phyloP scores from a whole-genome alignment of 2,888 invertebrate genomes.

The Drosophila tanythrix region DNA sequence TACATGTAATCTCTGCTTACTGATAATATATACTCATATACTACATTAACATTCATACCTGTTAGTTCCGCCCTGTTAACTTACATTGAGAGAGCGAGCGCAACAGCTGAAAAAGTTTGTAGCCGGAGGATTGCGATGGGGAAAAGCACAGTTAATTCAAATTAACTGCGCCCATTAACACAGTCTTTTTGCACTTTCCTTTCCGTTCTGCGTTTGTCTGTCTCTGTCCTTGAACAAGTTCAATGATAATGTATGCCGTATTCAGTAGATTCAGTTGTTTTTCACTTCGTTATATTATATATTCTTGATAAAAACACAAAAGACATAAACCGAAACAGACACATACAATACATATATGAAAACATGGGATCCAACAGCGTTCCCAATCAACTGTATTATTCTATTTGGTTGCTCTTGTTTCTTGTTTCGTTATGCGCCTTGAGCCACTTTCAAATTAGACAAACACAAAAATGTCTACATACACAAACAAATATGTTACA shows the following conservation, averaged over 20 bases:
- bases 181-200: slow-evolving; percentile 19
- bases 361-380: slow-evolving; percentile 12
- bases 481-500: background rate
- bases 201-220: slow-evolving; percentile 27
- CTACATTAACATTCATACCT: slow-evolving; percentile 5
- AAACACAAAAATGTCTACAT: slow-evolving; percentile 13
- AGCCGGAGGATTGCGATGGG: slow-evolving; percentile 2
- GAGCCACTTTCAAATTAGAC: slow-evolving; percentile 33
- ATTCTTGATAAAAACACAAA: slow-evolving; percentile 44
- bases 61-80: slow-evolving; percentile 27
- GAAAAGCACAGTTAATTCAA: slow-evolving; percentile 21
- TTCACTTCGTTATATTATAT: slow-evolving; percentile 45
- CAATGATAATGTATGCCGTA: slow-evolving; percentile 59
- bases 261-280: slow-evolving; percentile 34
- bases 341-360: slow-evolving; percentile 9
- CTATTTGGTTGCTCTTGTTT: slow-evolving; percentile 13
- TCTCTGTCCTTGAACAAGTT: slow-evolving; percentile 73
- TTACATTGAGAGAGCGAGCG: slow-evolving; percentile 8
- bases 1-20: background rate
- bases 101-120: slow-evolving; percentile 18
- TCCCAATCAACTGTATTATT: slow-evolving; percentile 32
- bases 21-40: background rate
- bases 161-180: slow-evolving; percentile 4
- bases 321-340: background rate
- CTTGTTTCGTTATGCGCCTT: slow-evolving; percentile 29